Base-by-base conservation (phyloP, 2,113 vertebrate species). In the Sander vitreus region DNA sequence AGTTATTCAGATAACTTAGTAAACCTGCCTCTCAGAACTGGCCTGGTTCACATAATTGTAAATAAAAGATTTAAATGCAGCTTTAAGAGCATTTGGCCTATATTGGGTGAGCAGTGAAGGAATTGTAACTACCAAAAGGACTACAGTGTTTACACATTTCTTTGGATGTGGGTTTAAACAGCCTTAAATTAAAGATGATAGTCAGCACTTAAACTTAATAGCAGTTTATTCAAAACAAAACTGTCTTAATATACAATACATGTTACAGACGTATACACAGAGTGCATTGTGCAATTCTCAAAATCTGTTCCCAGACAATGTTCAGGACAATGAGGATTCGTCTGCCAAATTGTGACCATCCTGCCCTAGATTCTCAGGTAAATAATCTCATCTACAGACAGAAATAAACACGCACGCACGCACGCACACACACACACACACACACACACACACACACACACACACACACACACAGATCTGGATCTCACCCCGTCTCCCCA, bases 401-500 rank as follows among this genome's bases (percentile, higher is more conserved):
- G 25, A 64, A 16, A 67, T 45, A 73, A 62, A 72, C 39, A 57
- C 18, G 15, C 53, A 36, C 54, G 4, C 55, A 9, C 70, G 5
- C 64, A 30, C 64, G 15, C 51, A 23, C 64, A 59, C 64, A 16
- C 66, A 63, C 27, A 30, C 30, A 4, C 39, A 39, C 43, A 13
- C 48, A 6, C 64, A 6, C 57, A 14, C 47, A 11, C 50, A n/a
- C 59, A 59, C 57, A 18, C 58, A 68, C 48, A 59, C 23, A 39
- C 63, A 59, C 39, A 73, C 13, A 73, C 33, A 33, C 19, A 73
- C 48, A 69, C 3, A 73, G 39, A 36, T 59, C 19, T 69, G 75
- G 36, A 43, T 51, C 90, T 92, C 68, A 96, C 96, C 96, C 77
- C 64, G 89, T 27, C 10, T 88, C 11, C 92, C 96, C 0, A 43